phyloP scores from a whole-genome alignment of 1,140 invertebrate genomes.

The Trypoxylus dichotomus region DNA sequence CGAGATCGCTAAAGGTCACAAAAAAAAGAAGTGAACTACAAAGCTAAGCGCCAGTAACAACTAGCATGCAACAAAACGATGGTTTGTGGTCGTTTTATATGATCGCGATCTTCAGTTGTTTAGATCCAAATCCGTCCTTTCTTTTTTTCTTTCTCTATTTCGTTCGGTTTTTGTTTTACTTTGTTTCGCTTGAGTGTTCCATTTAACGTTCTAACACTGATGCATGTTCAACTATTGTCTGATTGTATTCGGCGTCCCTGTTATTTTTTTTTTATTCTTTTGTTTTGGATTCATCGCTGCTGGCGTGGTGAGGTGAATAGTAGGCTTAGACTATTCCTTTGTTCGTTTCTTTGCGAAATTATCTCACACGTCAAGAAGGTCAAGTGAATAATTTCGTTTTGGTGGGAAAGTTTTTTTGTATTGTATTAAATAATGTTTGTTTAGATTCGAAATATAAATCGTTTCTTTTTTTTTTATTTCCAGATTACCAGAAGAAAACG shows the following conservation, averaged over 20 bases:
- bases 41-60: background rate
- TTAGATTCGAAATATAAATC: too few relatives aligned
- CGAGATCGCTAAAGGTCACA: background rate
- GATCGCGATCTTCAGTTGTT: background rate
- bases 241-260: too few relatives aligned
- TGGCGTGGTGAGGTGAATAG: background rate
- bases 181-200: too few relatives aligned
- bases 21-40: background rate
- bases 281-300: slow-evolving; percentile 20
- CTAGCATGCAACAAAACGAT: background rate
- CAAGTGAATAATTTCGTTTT: too few relatives aligned
- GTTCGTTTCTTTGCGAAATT: too few relatives aligned
- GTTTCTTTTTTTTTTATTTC: background rate
- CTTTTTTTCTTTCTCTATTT: background rate
- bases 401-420: too few relatives aligned
- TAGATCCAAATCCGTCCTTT: background rate
- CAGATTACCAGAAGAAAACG: background rate
- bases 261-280: too few relatives aligned
- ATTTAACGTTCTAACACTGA: too few relatives aligned
- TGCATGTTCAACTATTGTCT: too few relatives aligned
- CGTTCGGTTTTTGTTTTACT: too few relatives aligned
- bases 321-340: background rate
- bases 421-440: too few relatives aligned
- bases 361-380: too few relatives aligned
- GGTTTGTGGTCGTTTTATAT: background rate